Base-by-base conservation (phyloP, 2,113 vertebrate genomes). In the Uria aalge region DNA sequence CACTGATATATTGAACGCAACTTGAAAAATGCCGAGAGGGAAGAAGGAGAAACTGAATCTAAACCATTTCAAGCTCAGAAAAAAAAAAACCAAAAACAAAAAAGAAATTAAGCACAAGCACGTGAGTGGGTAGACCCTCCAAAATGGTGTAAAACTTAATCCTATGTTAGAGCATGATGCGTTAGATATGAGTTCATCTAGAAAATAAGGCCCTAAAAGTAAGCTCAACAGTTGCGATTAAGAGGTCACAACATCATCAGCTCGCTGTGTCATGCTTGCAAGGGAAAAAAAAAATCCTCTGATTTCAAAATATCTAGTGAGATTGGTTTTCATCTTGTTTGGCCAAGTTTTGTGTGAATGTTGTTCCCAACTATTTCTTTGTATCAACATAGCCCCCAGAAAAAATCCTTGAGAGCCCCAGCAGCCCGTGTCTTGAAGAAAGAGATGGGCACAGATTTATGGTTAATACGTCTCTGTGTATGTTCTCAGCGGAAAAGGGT, bases 381-480 rank as follows among this genome's bases (percentile, higher is more conserved):
- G 27, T 57, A 62, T 22, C 26, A 41, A 40, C 1, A 1, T 22
- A 48, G 3, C 4, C 4, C 4, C 18, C 2, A 6, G 30, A 29
- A 50, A 34, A 36, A 3, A 18, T 32, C 41, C 13, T 43, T 1
- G 5, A 67, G 73, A 69, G 23, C 34, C 34, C 41, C 34, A 77
- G 71, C 45, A 60, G 55, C 36, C 6, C 8, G 1, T 34, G 66
- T 17, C n/a, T 75, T 38, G 41, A 41, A 63, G 71, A 19, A 21
- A 38, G 55, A 57, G 43, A 41, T 23, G n/a, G 55, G 40, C 43
- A 11, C 36, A 60, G 34, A 10, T 64, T 52, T 32, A 16, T 14
- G 53, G 48, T 50, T 53, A 6, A 7, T 43, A 4, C 0, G 1
- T 45, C 47, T 75, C 17, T 26, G 11, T 19, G 0, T 41, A 4